These are phyloP conservation scores for Pyralis farinalis DNA, from an alignment of 2,888 invertebrate genomes.

Conservation along the genomic window DNA sequence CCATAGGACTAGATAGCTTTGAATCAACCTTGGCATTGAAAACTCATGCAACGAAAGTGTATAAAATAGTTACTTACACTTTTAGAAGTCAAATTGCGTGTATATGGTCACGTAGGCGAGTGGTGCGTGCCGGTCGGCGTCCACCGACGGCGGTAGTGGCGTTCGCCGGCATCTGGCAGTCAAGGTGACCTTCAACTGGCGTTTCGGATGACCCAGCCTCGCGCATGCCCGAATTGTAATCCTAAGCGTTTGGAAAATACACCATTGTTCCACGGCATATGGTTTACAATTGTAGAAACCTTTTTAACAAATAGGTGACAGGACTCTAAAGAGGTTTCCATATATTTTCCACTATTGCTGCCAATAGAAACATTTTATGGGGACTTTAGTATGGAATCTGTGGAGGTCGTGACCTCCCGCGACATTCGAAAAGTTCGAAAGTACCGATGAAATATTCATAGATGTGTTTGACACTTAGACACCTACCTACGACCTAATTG, in stretches of 20 bases:
- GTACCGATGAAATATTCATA: too few species aligned
- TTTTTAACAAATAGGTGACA: too few species aligned
- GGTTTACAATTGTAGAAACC: conserved; percentile 21
- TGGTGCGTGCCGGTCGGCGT: conserved; percentile 14
- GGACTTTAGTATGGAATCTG: too few species aligned
- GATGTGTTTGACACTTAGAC: too few species aligned
- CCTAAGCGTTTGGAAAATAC: conserved; percentile 26
- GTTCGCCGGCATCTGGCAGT: conserved; percentile 26
- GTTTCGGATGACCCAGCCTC: conserved; percentile 52
- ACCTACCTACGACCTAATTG: too few species aligned
- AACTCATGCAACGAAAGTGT: not conserved
- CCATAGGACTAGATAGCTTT: too few species aligned
- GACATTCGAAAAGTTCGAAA: too few species aligned
- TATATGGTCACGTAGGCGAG: conserved; percentile 39
- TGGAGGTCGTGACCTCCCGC: too few species aligned
- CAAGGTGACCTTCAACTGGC: conserved; percentile 68
- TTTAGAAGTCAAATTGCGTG: conserved; percentile 26
- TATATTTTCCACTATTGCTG: too few species aligned
- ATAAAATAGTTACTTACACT: conserved; percentile 7
- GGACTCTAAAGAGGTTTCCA: too few species aligned
- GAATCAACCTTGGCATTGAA: not conserved
- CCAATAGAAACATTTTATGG: too few species aligned
- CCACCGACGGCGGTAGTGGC: conserved; percentile 14
- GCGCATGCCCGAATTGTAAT: conserved; percentile 61
- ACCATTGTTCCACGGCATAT: conserved; percentile 28